phyloP scores from a whole-genome alignment of 2,113 vertebrate genomes.

The Tachysurus fulvidraco region DNA sequence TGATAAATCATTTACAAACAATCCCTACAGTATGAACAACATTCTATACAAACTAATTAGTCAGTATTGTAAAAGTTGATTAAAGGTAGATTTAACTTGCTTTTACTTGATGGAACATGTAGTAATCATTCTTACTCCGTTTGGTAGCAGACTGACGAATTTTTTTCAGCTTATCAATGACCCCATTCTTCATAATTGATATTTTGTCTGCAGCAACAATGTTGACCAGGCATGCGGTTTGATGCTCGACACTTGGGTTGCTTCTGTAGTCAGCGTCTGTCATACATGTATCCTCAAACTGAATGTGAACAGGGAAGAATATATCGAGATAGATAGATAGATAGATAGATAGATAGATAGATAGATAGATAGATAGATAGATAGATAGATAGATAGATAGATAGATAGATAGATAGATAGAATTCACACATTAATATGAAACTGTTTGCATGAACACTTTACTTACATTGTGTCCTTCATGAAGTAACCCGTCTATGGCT shows the following conservation, averaged over 20 bases:
- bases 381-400: too few relatives aligned
- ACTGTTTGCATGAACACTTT: background rate
- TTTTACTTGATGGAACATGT: background rate
- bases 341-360: too few relatives aligned
- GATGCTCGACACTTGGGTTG: background rate
- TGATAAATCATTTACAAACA: background rate
- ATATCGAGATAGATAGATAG: background rate
- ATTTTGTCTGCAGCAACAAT: background rate
- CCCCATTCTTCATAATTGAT: background rate
- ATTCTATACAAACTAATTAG: background rate
- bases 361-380: too few relatives aligned
- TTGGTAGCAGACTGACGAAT: background rate
- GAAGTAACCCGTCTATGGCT: background rate
- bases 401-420: too few relatives aligned
- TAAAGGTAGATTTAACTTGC: too few relatives aligned
- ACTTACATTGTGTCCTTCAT: conserved; percentile 24
- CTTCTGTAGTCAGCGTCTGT: background rate
- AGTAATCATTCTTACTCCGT: background rate
- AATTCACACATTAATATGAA: too few relatives aligned
- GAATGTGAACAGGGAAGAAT: background rate
- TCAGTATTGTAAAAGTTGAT: too few relatives aligned
- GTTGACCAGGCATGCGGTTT: conserved; percentile 36
- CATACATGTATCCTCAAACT: background rate
- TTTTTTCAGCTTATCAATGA: conserved; percentile 18
- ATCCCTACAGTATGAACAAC: background rate